Percentiles rank a stretch among this genome's conserved stretches.
phyloP scores from a whole-genome alignment of 2,888 invertebrate species.

The Drosophila cracens region DNA sequence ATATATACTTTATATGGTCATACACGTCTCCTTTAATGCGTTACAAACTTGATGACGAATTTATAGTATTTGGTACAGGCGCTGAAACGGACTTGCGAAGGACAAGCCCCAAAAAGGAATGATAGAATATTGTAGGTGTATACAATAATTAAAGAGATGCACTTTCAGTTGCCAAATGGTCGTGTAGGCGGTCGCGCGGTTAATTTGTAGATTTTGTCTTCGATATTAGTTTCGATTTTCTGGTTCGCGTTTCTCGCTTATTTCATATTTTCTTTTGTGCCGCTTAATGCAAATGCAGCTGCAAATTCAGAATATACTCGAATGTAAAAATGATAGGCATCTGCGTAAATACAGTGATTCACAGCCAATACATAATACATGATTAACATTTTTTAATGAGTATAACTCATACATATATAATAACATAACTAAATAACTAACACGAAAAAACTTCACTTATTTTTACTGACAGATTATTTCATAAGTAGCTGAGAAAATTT shows the following conservation, averaged over 20 bases:
- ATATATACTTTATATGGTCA: background rate
- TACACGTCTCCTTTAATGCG: background rate
- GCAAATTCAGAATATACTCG: background rate
- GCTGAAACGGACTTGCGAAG: background rate
- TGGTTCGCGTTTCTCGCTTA: conserved; percentile 11
- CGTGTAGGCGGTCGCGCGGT: conserved; percentile 36
- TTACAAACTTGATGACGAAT: background rate
- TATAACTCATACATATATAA: background rate
- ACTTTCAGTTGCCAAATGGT: conserved; percentile 49
- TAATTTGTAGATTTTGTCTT: background rate
- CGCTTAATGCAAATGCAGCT: conserved; percentile 7
- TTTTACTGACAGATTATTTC: background rate
- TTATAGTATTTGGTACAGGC: no score
- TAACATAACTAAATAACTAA: background rate
- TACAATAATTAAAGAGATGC: conserved; percentile 5
- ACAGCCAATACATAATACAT: background rate
- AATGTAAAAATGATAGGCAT: conserved; percentile 18
- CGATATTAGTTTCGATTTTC: conserved; percentile 1
- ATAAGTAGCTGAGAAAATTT: background rate
- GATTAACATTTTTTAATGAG: background rate
- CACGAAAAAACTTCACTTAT: background rate
- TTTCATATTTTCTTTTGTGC: conserved; percentile 1
- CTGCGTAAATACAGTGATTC: background rate
- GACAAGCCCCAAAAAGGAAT: background rate
- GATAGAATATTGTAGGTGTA: no score